A percentile compares a stretch with the other conserved stretches of the same genome.
Conservation (phyloP, 2,888 invertebrate species). For the Ctenicera cuprea region DNA sequence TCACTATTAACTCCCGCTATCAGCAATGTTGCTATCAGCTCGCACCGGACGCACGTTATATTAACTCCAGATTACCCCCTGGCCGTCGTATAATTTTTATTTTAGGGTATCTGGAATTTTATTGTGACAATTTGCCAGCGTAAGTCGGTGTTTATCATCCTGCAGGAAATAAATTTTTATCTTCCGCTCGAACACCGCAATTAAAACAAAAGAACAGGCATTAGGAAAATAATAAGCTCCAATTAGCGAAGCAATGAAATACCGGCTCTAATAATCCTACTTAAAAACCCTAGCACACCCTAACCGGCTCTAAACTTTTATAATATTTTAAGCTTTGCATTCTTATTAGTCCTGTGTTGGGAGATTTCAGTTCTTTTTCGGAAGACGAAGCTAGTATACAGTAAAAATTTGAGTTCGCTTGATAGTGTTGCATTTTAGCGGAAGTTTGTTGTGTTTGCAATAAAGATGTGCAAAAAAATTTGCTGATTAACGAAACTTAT, state of each 20-base stretch:
- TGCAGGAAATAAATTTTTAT: slow-evolving; percentile 35
- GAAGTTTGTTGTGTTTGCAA: too few relatives aligned
- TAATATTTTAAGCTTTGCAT: slow-evolving; percentile 58
- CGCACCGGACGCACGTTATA: slow-evolving; percentile 62
- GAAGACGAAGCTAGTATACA: not conserved
- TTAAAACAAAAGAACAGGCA: slow-evolving; percentile 58
- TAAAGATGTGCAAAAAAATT: too few relatives aligned
- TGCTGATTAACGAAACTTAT: too few relatives aligned
- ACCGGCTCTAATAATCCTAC: slow-evolving; percentile 54
- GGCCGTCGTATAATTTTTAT: slow-evolving; percentile 64
- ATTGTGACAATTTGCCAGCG: slow-evolving; percentile 46
- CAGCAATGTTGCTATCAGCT: slow-evolving; percentile 62
- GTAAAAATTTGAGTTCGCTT: not conserved
- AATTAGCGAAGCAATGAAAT: slow-evolving; percentile 58
- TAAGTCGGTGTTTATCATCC: slow-evolving; percentile 41
- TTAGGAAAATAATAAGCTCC: slow-evolving; percentile 61
- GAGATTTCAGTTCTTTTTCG: slow-evolving; percentile 51
- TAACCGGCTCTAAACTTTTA: slow-evolving; percentile 51
- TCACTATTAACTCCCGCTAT: slow-evolving; percentile 66
- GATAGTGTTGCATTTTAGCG: too few relatives aligned
- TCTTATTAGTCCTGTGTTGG: slow-evolving; percentile 53
- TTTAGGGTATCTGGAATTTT: slow-evolving; percentile 46
- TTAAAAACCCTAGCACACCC: slow-evolving; percentile 51
- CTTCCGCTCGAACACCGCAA: slow-evolving; percentile 47
- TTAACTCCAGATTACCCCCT: slow-evolving; percentile 66